Base-by-base conservation (phyloP, 1,140 invertebrate species). In the Physella acuta region DNA sequence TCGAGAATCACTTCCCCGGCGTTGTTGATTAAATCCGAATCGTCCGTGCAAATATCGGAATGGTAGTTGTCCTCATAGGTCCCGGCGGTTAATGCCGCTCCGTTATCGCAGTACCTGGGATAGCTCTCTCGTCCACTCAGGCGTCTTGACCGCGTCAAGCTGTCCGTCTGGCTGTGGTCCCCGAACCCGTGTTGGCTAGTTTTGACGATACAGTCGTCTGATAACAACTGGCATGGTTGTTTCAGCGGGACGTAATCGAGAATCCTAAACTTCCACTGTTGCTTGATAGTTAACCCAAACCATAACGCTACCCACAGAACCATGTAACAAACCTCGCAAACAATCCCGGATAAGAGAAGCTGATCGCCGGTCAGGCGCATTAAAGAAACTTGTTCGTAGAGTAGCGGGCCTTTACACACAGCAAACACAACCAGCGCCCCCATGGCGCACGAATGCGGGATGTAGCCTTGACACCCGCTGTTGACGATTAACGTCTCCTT, bases 201-300 rank as follows among this genome's bases (percentile, higher is more conserved):
- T 60, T 76, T 75, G 30, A 76, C 56, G 16, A 76, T 65, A 24
- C 75, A 70, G 24, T 76, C 74, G 51, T 75, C 78, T 2, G 67
- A 60, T 16, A 77, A 71, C 69, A 73, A 72, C 53, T 73, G 74
- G 0, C 75, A 68, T 1, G 77, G 75, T 33, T 77, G 71, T 49
- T 70, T 70, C 26, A 78, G 67, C n/a, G 78, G 73, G 44, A 79
- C 73, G 63, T 78, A 79, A 55, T 79, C 78, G 26, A 79, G 69
- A 53, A 80, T 78, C 58, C 75, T 69, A 59, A 81, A 81, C 66
- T 77, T 72, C 80, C 80, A 80, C 49, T 74, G 68, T 58, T 81
- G 80, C 67, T 80, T 80, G 31, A 81, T 58, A 2, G 80, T 81
- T 2, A 81, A 61, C 17, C 75, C 71, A 39, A 78, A 80, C 80